Evolutionary conservation across 2,888 invertebrate species (phyloP).

Genomic region (Gastrophysa polygoni): DNA sequence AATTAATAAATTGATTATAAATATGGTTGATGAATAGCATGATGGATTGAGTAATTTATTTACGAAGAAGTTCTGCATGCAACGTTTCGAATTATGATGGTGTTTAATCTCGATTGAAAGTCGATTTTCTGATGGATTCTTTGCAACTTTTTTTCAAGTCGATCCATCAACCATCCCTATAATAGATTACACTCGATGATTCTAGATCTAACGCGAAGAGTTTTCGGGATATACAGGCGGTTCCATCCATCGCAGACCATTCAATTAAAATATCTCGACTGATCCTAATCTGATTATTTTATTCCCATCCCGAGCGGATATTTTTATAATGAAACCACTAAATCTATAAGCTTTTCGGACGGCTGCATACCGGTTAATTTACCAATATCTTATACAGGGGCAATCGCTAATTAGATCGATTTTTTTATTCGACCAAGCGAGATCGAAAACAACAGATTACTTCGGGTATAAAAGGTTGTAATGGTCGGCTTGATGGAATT

Average conservation of each 20-base stretch:
- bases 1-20: background rate
- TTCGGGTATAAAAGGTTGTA: background rate
- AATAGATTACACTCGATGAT: too few species aligned
- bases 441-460: constrained; percentile 22
- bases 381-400: constrained; percentile 40
- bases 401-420: constrained; percentile 34
- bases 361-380: constrained; percentile 44
- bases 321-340: constrained; percentile 49
- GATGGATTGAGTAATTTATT: too few species aligned
- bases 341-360: constrained; percentile 41
- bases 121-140: too few species aligned
- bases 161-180: too few species aligned
- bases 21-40: background rate
- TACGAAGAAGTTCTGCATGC: too few species aligned
- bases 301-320: constrained; percentile 44
- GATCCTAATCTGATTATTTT: constrained; percentile 51
- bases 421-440: constrained; percentile 21
- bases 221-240: too few species aligned
- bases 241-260: constrained; percentile 28
- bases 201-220: too few species aligned
- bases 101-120: too few species aligned
- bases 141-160: too few species aligned
- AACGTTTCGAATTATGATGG: too few species aligned
- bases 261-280: constrained; percentile 57
- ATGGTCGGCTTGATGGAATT: background rate